Evolutionary conservation across 2,797 vertebrate species (phyloP), one percentile per base, ranked within the genome.

Genomic region (Lagorchestes hirsutus): DNA sequence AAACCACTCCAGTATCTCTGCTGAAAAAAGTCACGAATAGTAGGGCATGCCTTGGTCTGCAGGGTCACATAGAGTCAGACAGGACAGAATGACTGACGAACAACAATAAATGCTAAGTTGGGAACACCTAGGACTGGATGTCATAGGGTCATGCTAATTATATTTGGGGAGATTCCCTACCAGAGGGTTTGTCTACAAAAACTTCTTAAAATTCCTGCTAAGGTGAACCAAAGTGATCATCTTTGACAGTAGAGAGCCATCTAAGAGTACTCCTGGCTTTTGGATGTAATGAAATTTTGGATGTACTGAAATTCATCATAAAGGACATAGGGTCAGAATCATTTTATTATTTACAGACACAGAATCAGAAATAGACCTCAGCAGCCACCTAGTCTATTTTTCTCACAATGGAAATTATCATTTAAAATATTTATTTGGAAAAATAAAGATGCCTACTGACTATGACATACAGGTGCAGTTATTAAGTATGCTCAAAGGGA

Each of bases 341-440:
- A n/a, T 22, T 5, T 22, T 18, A 40, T 74, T n/a, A 16, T 40
- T 74, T 40, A 74, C 0, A 40, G 62, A 74, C 62, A 40, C 62
- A 18, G 62, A 74, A 16, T 74, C 14, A 14, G n/a, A 5, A 74
- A 67, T 13, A 40, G 14, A 74, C 0, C 4, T 74, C 62, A 74
- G 34, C 16, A 74, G 34, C 5, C 62, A 74, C 18, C 34, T 74
- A 74, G 62, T 74, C 34, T 74, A 93, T 95, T 95, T 93, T 91
- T 92, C 29, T 94, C 50, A 87, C 62, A 91, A 95, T 59, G 58
- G 87, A 97, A 97, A 97, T 97, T 96, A 97, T 56, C 95, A 96
- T 94, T 95, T 92, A 82, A 97, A 97, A 94, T 52, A 97, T 94
- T 94, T 93, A 95, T 90, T 11, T 55, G 31, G 92, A 93, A 90